Evolutionary conservation across 2,113 vertebrate species (phyloP).

Genomic region (Emydura subglobosa): DNA sequence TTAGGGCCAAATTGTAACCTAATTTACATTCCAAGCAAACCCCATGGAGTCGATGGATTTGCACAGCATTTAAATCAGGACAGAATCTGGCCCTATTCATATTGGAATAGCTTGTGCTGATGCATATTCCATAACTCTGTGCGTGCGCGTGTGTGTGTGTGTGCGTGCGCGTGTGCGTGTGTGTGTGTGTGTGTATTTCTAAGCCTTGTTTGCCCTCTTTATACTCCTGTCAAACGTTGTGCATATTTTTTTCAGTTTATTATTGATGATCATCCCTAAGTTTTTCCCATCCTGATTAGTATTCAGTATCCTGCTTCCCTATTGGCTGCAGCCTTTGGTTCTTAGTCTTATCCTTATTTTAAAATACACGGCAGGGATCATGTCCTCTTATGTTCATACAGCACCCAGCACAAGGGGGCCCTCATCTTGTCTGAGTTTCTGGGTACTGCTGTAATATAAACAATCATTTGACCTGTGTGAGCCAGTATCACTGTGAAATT

Average conservation of each 20-base stretch:
- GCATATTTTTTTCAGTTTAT: constrained; percentile 25
- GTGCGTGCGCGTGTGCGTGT: no score
- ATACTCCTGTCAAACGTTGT: constrained; percentile 17
- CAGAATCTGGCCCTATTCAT: neutral
- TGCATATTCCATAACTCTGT: neutral
- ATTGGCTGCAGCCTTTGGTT: neutral
- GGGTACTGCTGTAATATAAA: neutral
- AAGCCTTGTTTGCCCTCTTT: constrained; percentile 22
- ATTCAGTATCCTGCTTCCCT: neutral
- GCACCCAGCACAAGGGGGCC: neutral
- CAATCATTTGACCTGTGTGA: neutral
- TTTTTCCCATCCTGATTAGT: neutral
- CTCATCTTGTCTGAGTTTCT: neutral
- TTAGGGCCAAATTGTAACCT: neutral
- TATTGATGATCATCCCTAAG: constrained; percentile 32
- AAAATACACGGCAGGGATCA: neutral
- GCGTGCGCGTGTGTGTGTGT: no score
- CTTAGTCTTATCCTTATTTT: neutral
- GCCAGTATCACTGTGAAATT: neutral
- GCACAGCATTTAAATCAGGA: neutral
- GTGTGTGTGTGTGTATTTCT: neutral
- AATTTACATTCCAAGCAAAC: neutral
- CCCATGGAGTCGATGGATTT: neutral
- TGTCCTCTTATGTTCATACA: neutral
- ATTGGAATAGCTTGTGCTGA: rapidly evolving